Base-by-base conservation (phyloP, 2,888 invertebrate species). In the Steinernema scapterisci region DNA sequence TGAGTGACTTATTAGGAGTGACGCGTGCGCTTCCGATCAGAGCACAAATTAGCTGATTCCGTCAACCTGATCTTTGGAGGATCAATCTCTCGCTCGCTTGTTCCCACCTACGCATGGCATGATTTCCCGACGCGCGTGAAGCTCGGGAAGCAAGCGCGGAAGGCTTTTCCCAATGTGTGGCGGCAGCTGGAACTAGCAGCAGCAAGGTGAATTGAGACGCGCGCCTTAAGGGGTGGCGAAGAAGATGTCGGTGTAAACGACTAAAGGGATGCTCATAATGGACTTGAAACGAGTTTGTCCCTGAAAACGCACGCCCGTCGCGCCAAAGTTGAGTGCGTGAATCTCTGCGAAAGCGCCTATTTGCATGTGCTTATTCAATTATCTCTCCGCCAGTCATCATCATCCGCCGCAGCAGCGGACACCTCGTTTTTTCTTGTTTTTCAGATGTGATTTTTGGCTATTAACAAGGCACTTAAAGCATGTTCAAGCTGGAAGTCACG, bases 231-330 rank as follows among this genome's bases (percentile, higher is more conserved):
- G 63, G 38, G 38, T 31, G 63, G 63, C 31, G 63, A 38, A 25
- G 63, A 38, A 6, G 38, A 9, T 19, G 48, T 16, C 13, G 48
- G 48, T 63, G 13, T 63, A 63, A 63, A 63, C 63, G 63, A 63
- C 63, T 63, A 63, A 63, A 63, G 63, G 16, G 63, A 27, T 63
- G 63, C 63, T 63, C 63, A 31, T 63, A 63, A 63, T 63, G 63
- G 63, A 63, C 63, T 38, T 27, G 63, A 63, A 63, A 63, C 63
- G 63, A 63, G 63, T 63, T 31, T 63, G 63, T 13, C 63, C 38
- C 19, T 27, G 27, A 63, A 48, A 63, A 25, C 63, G 63, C 54
- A 25, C 63, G 63, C n/a, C 38, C 38, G 38, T 38, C 38, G 38
- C 21, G 27, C 21, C 63, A 16, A 38, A 63, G 63, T 11, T 63